Evolutionary conservation across 2,797 vertebrate genomes (phyloP).

Genomic region (Picus viridis): DNA sequence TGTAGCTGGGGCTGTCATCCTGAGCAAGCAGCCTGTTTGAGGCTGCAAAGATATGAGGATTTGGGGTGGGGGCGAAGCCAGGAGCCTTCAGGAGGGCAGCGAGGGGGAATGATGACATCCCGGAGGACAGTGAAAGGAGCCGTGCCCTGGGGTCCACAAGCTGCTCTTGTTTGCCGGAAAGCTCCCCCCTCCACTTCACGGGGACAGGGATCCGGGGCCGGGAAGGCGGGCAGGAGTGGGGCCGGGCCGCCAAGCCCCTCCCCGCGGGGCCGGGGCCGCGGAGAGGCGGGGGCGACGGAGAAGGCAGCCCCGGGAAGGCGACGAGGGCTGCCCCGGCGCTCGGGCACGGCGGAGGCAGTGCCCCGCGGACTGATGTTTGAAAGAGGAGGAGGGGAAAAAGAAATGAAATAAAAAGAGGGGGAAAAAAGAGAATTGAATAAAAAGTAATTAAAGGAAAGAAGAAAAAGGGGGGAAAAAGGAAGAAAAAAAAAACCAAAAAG

Average conservation of each 20-base stretch:
- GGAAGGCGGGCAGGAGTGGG: not conserved
- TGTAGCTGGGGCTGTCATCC: not conserved
- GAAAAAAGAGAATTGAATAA: no score
- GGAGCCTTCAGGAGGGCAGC: not conserved
- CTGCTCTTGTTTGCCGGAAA: not conserved
- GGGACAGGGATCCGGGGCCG: not conserved
- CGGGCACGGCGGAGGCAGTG: not conserved
- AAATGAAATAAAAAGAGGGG: not conserved
- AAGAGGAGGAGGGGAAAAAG: not conserved
- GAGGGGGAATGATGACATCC: no score
- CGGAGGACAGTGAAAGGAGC: no score
- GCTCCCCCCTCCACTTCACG: not conserved
- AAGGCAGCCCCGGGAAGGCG: not conserved
- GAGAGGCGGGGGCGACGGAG: not conserved
- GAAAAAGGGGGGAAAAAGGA: rapidly evolving
- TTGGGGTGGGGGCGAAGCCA: rapidly evolving
- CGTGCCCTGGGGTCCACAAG: rapidly evolving
- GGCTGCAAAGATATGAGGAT: not conserved
- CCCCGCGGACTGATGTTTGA: not conserved
- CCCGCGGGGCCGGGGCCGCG: not conserved
- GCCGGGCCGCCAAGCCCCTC: slow-evolving; percentile 14
- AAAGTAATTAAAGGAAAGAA: no score
- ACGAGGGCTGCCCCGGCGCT: not conserved
- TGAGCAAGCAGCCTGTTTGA: rapidly evolving
- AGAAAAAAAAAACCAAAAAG: not conserved